Evolutionary conservation across 2,113 vertebrate genomes (phyloP), one percentile per base, ranked within the genome.

Genomic region (Xerus inauris): DNA sequence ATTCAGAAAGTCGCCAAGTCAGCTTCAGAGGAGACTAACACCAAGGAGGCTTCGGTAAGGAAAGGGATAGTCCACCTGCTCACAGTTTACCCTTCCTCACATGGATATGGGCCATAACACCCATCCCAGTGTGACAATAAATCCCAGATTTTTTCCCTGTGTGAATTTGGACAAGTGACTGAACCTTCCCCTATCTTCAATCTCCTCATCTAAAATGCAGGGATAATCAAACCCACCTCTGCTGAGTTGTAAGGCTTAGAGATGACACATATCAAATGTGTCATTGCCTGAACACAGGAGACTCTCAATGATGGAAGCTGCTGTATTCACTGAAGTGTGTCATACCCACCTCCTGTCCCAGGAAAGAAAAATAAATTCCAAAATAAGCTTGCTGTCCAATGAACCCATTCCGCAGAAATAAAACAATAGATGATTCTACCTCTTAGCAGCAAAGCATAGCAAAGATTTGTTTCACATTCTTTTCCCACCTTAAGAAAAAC

Each of bases 1-100:
- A 99, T 99, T 95, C 99, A 99, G 98, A 99, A 99, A 97, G 99
- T 99, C 22, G 99, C 99, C 94, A 98, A 99, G 94, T 99, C 99
- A 0, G 99, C 99, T 3, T 99, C 99, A 0, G 99, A 99, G 98
- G 99, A 99, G 97, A 99, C 99, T 51, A 99, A 99, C 98, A 99
- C 99, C 95, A 99, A 99, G 98, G 99, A 99, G 97, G 99, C 99
- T 28, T 99, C 99, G 97, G 99, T 99, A 98, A 98, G 99, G 73
- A 81, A 30, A 28, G 1, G 30, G 49, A 10, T 7, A 47, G 28
- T 42, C 82, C 0, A 1, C 45, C 42, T 75, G 14, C 9, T 10
- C 6, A 1, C 0, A 16, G 0, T 11, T 65, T 19, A 10, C 47
- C 42, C 24, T 62, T 79, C 38, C 83, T 80, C 47, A 4, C 7